A percentile compares a stretch with the other conserved stretches of the same genome.
Evolutionary conservation across 2,797 vertebrate genomes (phyloP).

Genomic region (Myotis findleyi): DNA sequence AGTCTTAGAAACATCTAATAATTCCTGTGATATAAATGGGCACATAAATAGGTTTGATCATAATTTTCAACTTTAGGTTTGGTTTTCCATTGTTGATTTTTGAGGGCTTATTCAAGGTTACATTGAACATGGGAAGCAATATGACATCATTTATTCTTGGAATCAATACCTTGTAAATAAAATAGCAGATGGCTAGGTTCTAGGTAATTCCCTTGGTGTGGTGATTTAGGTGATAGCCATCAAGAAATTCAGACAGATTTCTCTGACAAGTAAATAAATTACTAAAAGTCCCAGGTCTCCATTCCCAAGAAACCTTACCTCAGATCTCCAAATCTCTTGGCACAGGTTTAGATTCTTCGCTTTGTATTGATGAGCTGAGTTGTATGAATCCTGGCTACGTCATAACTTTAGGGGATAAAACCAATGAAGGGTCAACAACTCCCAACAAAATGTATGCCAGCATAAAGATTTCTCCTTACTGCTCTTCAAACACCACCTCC

Average conservation of each 20-base stretch:
- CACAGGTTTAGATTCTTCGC: background rate
- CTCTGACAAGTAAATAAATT: conserved; percentile 3
- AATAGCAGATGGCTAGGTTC: background rate
- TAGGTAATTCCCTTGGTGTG: background rate
- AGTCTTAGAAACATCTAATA: background rate
- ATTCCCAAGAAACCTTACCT: background rate
- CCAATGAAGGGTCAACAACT: background rate
- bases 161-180: background rate
- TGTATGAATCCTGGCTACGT: background rate
- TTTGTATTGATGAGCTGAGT: background rate
- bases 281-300: background rate
- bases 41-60: background rate
- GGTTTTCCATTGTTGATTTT: background rate
- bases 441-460: background rate
- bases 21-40: background rate
- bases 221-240: background rate
- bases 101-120: background rate
- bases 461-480: background rate
- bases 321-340: background rate
- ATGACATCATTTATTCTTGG: background rate
- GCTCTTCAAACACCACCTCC: background rate
- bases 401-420: background rate
- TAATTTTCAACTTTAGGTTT: conserved; percentile 45
- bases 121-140: background rate
- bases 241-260: background rate